phyloP scores from a whole-genome alignment of 1,140 invertebrate genomes.

The Pararge aegeria region DNA sequence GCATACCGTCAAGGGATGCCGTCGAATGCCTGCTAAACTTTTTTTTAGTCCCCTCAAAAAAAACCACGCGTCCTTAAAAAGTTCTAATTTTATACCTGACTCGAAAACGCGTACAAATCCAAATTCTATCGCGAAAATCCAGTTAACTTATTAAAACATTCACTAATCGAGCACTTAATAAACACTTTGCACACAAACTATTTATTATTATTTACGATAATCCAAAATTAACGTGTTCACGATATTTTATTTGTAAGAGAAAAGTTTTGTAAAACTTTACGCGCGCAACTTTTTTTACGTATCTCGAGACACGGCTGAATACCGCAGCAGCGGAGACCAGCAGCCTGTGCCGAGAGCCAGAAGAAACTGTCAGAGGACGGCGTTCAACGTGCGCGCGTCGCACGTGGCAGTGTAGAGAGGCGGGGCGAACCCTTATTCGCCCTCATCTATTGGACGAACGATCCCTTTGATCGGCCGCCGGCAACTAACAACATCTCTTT shows the following conservation, averaged over 20 bases:
- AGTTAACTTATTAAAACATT: constrained; percentile 13
- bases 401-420: constrained; percentile 64
- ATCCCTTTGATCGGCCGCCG: constrained; percentile 70
- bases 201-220: background rate
- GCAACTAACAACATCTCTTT: constrained; percentile 74
- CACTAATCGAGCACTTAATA: background rate
- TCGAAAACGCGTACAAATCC: constrained; percentile 31
- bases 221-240: background rate
- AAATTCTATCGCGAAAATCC: constrained; percentile 35
- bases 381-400: constrained; percentile 60
- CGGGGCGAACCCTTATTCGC: constrained; percentile 39
- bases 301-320: constrained; percentile 30
- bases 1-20: constrained; percentile 46
- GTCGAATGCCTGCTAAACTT: constrained; percentile 11
- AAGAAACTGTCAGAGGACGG: constrained; percentile 54
- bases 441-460: constrained; percentile 47
- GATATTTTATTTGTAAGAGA: constrained; percentile 8
- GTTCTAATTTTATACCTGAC: constrained; percentile 45
- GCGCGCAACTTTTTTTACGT: constrained; percentile 21
- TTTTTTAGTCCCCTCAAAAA: constrained; percentile 18
- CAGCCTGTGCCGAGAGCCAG: constrained; percentile 30
- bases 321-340: constrained; percentile 14
- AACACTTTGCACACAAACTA: background rate
- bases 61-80: constrained; percentile 23
- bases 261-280: constrained; percentile 28